A percentile compares a stretch with the other conserved stretches of the same genome.
Evolutionary conservation across 2,113 vertebrate genomes (phyloP).

Genomic region (Salvelinus sp.): DNA sequence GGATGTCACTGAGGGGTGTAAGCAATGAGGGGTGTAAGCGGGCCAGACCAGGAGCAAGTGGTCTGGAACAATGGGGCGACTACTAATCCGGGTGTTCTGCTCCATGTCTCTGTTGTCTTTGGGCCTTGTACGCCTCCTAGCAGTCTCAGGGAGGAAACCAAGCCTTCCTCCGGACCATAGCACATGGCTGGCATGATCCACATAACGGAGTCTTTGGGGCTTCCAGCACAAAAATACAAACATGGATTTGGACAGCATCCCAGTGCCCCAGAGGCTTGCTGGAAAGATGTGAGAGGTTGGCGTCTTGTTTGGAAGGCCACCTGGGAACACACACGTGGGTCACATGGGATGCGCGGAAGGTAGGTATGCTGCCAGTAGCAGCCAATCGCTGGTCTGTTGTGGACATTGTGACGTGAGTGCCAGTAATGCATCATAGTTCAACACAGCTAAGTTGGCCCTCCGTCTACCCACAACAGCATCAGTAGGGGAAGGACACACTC

Average conservation of each 20-base stretch:
- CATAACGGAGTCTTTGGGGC: not conserved
- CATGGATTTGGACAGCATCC: not conserved
- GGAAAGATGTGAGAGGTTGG: not conserved
- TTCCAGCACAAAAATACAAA: not conserved
- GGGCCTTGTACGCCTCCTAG: not conserved
- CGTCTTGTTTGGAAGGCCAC: not conserved
- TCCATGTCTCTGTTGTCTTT: constrained; percentile 19
- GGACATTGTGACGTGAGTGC: not conserved
- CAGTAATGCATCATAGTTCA: constrained; percentile 3
- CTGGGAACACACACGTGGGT: not conserved
- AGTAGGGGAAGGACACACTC: not conserved
- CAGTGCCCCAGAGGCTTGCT: not conserved
- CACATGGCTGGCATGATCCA: not conserved
- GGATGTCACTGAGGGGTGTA: not conserved
- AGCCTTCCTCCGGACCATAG: not conserved
- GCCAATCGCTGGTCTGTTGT: not conserved
- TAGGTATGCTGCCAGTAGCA: not conserved
- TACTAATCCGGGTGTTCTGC: constrained; percentile 18
- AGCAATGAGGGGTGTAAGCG: not conserved
- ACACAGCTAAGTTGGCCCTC: constrained; percentile 13
- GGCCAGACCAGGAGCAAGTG: not conserved
- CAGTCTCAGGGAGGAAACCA: not conserved
- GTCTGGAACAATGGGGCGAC: not conserved
- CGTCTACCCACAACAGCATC: not conserved
- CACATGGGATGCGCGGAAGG: not conserved